Conservation (phyloP, 1,140 invertebrate genomes). For the Scaptomyza hsui region DNA sequence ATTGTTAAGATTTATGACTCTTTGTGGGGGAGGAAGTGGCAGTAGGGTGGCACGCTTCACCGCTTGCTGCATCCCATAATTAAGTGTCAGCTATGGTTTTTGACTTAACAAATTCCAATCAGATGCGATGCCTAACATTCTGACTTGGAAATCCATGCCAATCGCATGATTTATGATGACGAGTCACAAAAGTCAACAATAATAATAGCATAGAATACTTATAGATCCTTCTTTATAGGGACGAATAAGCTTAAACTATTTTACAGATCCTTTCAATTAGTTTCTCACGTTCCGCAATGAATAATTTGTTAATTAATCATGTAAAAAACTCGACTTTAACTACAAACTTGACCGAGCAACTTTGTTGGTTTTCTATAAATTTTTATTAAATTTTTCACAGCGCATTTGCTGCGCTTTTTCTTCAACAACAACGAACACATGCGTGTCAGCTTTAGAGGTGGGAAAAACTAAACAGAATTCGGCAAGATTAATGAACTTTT, state of each 20-base stretch:
- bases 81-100: constrained; percentile 77
- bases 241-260: neutral
- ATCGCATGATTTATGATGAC: constrained; percentile 69
- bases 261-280: constrained; percentile 4
- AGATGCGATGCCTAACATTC: constrained; percentile 39
- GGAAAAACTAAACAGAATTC: constrained; percentile 51
- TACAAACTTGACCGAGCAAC: constrained; percentile 36
- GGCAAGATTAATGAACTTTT: constrained; percentile 76
- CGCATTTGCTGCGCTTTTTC: constrained; percentile 59
- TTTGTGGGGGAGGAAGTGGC: neutral
- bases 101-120: constrained; percentile 81
- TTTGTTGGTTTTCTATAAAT: constrained; percentile 43
- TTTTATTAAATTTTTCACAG: constrained; percentile 55
- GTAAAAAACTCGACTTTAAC: constrained; percentile 39
- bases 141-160: constrained; percentile 47
- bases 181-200: constrained; percentile 15
- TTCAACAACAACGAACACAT: constrained; percentile 15
- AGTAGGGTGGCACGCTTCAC: constrained; percentile 58
- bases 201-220: constrained; percentile 6
- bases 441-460: constrained; percentile 5
- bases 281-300: constrained; percentile 71
- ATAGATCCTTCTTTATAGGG: neutral
- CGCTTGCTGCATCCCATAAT: constrained; percentile 67
- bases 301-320: constrained; percentile 80
- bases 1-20: constrained; percentile 65